phyloP scores from a whole-genome alignment of 2,797 vertebrate species.

The Coregonus ussuriensis region DNA sequence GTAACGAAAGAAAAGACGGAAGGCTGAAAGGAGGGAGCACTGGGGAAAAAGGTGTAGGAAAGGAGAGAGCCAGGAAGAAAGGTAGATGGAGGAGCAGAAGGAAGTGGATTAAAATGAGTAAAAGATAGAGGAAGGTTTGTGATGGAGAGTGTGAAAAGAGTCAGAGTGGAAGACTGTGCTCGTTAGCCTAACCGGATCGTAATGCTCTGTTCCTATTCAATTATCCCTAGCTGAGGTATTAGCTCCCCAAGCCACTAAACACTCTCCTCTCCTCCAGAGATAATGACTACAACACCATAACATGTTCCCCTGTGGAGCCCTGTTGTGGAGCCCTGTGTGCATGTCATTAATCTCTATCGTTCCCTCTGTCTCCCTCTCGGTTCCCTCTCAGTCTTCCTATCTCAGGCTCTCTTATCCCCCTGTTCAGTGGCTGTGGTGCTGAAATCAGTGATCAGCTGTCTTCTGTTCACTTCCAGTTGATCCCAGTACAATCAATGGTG shows the following conservation, averaged over 20 bases:
- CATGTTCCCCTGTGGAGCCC: background rate
- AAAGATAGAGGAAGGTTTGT: background rate
- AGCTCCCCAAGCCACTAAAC: background rate
- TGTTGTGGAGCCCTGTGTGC: background rate
- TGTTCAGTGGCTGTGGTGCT: background rate
- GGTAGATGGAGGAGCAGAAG: too few relatives aligned
- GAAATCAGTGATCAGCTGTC: background rate
- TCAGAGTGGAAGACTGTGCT: background rate
- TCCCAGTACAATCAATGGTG: background rate
- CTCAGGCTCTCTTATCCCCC: background rate
- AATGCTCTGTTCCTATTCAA: background rate
- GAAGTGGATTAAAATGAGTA: background rate
- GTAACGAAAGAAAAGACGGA: background rate
- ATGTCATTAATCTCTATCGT: slow-evolving; percentile 5
- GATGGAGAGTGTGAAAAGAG: background rate
- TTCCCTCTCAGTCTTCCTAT: background rate
- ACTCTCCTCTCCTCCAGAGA: slow-evolving; percentile 8
- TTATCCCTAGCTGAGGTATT: background rate
- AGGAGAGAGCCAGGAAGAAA: too few relatives aligned
- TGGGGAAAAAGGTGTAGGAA: background rate
- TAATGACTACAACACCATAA: slow-evolving; percentile 20
- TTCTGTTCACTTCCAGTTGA: background rate
- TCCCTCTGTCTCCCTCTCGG: background rate
- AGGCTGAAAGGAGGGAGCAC: background rate
- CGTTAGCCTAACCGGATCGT: background rate